phyloP scores from a whole-genome alignment of 2,113 vertebrate genomes.

The Callaeas wilsoni region DNA sequence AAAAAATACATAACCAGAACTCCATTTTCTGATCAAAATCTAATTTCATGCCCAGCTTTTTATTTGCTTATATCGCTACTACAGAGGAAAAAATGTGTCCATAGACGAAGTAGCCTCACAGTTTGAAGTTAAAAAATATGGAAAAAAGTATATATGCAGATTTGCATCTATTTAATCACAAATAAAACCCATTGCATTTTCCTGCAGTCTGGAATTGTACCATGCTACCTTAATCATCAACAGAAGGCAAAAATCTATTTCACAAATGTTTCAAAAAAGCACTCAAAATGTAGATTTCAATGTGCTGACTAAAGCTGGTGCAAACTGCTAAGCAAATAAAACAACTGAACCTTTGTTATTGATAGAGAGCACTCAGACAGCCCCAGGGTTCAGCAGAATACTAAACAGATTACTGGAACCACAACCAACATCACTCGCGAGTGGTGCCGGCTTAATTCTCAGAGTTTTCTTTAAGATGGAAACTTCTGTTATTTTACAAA shows the following conservation, averaged over 20 bases:
- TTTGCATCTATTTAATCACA: constrained; percentile 3
- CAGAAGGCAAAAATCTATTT: constrained; percentile 31
- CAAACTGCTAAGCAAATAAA: constrained; percentile 44
- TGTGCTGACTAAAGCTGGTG: constrained; percentile 38
- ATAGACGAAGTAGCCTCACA: neutral
- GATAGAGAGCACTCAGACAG: constrained; percentile 10
- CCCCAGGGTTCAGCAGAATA: constrained; percentile 1
- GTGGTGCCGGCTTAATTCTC: neutral
- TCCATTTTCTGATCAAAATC: constrained; percentile 6
- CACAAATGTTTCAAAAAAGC: constrained; percentile 26
- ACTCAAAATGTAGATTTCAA: constrained; percentile 50
- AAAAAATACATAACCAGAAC: neutral
- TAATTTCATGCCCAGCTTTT: constrained; percentile 8
- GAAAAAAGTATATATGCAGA: neutral
- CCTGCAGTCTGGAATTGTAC: neutral
- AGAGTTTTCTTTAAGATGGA: neutral
- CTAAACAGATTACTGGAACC: constrained; percentile 32
- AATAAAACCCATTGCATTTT: neutral
- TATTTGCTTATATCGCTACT: neutral
- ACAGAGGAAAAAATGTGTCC: neutral
- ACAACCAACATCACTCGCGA: neutral
- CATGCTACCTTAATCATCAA: constrained; percentile 13
- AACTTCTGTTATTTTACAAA: neutral
- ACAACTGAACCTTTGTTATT: constrained; percentile 45
- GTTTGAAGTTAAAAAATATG: neutral